Evolutionary conservation across 2,888 invertebrate genomes (phyloP).

Genomic region (Steinernema hermaphroditum): DNA sequence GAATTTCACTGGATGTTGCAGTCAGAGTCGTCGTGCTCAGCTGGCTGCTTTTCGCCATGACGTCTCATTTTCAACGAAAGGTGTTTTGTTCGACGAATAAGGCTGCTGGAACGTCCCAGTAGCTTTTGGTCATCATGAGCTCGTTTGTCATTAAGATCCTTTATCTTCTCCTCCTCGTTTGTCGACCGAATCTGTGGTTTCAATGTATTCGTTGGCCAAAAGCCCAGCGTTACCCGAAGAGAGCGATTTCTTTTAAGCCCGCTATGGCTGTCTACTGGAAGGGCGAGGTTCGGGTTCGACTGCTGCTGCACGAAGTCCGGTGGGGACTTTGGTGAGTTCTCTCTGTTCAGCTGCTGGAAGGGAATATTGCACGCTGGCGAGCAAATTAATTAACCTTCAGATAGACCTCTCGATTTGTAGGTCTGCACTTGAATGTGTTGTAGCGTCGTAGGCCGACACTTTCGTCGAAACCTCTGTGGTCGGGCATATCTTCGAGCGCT

Average conservation of each 20-base stretch:
- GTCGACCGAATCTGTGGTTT: neutral
- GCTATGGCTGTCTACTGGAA: conserved; percentile 32
- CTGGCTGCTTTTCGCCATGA: conserved; percentile 15
- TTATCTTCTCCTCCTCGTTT: conserved; percentile 20
- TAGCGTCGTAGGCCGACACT: conserved; percentile 43
- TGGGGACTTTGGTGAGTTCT: neutral
- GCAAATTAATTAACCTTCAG: neutral
- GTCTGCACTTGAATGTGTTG: conserved; percentile 46
- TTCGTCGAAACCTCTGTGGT: conserved; percentile 35
- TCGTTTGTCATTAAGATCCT: conserved; percentile 1
- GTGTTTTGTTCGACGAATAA: conserved; percentile 53
- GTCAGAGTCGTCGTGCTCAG: conserved; percentile 23
- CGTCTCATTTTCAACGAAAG: conserved; percentile 56
- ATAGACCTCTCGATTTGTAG: conserved; percentile 40
- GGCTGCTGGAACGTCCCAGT: conserved; percentile 34
- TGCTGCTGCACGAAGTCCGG: conserved; percentile 24
- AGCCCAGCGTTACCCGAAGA: conserved; percentile 31
- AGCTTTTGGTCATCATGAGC: conserved; percentile 30
- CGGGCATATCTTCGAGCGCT: conserved; percentile 47
- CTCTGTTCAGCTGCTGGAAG: conserved; percentile 20
- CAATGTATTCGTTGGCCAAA: neutral
- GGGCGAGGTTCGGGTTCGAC: conserved; percentile 20
- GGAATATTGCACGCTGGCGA: neutral
- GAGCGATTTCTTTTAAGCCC: conserved; percentile 35
- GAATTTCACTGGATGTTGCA: conserved; percentile 10